phyloP scores from a whole-genome alignment of 2,888 invertebrate species.

The Rhagonycha lutea region DNA sequence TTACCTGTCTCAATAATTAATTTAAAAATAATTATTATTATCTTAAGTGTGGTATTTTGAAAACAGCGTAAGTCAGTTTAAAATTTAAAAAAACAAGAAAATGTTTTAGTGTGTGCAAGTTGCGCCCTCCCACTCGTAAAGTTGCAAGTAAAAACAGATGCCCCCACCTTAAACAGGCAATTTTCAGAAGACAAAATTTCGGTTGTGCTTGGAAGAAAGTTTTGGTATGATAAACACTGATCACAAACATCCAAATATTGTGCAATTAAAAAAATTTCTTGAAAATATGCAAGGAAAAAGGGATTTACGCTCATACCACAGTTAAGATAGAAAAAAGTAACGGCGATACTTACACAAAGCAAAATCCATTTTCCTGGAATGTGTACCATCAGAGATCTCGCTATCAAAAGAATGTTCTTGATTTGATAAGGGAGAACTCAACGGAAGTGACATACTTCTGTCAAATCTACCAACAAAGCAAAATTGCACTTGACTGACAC shows the following conservation, averaged over 20 bases:
- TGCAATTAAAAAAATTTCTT: background rate
- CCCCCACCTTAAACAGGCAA: background rate
- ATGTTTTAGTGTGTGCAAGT: background rate
- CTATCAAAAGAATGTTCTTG: slow-evolving; percentile 58
- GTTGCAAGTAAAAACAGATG: background rate
- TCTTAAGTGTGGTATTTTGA: slow-evolving; percentile 3
- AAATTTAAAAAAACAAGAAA: no score
- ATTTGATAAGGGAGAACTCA: slow-evolving; percentile 58
- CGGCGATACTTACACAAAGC: slow-evolving; percentile 74
- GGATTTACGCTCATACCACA: slow-evolving; percentile 34
- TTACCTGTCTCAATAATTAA: slow-evolving; percentile 8
- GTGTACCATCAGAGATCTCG: slow-evolving; percentile 53
- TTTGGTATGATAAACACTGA: background rate
- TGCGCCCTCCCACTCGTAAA: background rate
- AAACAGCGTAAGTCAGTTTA: background rate
- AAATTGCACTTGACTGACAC: slow-evolving; percentile 16
- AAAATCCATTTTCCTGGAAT: slow-evolving; percentile 78
- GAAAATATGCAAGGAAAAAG: slow-evolving; percentile 2
- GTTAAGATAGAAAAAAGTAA: slow-evolving; percentile 21
- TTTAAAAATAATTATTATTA: background rate
- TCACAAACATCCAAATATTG: background rate
- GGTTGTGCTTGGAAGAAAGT: background rate
- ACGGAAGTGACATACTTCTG: slow-evolving; percentile 71
- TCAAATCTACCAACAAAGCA: slow-evolving; percentile 62
- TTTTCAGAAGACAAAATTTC: background rate